phyloP scores from a whole-genome alignment of 2,888 invertebrate genomes.

The Ophioninae sp. region DNA sequence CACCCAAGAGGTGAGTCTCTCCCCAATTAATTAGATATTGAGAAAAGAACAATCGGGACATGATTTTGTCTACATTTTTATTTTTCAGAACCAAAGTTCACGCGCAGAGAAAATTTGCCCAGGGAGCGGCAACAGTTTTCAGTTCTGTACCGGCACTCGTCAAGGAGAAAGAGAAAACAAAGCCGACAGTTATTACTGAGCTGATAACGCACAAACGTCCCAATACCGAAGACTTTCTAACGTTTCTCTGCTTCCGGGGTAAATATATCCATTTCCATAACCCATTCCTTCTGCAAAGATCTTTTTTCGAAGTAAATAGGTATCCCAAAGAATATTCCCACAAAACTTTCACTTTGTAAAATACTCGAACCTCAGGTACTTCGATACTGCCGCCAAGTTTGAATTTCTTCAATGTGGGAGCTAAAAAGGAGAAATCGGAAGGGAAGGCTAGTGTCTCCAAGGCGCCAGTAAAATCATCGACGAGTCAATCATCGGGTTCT shows the following conservation, averaged over 20 bases:
- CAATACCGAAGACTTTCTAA: constrained; percentile 92
- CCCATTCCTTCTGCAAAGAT: not conserved
- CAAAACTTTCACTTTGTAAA: not conserved
- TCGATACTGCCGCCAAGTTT: constrained; percentile 87
- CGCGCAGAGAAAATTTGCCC: constrained; percentile 94
- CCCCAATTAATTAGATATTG: not conserved
- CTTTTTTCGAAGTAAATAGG: constrained; percentile 6
- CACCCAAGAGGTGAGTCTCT: constrained; percentile 75
- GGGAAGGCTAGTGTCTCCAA: constrained; percentile 62
- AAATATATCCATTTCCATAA: constrained; percentile 61
- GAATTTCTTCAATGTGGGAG: constrained; percentile 85
- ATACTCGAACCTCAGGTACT: constrained; percentile 81
- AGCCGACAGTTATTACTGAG: constrained; percentile 83
- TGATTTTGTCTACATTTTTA: not conserved
- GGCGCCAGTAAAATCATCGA: constrained; percentile 49
- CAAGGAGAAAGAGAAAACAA: constrained; percentile 84
- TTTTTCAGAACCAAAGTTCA: constrained; percentile 88
- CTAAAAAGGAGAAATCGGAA: constrained; percentile 74
- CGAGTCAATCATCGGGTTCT: constrained; percentile 20
- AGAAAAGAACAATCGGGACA: not conserved
- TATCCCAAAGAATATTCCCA: not conserved
- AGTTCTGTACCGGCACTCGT: constrained; percentile 84
- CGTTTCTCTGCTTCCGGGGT: constrained; percentile 92
- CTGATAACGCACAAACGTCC: constrained; percentile 87
- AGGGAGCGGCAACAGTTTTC: constrained; percentile 85